phyloP scores from a whole-genome alignment of 2,113 vertebrate genomes.

The Sula dactylatra region DNA sequence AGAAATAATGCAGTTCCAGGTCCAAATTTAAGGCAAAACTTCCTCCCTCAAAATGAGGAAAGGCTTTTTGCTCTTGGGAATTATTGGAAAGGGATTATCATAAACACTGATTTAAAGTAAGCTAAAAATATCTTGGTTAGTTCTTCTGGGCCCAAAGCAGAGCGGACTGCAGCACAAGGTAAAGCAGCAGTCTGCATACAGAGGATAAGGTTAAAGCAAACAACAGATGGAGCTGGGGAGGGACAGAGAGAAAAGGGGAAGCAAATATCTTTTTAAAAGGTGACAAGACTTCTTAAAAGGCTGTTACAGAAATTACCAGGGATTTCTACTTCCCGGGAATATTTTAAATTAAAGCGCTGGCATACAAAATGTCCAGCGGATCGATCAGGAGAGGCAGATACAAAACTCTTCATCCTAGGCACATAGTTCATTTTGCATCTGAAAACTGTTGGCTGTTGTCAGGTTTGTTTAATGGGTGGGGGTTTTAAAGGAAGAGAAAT shows the following conservation, averaged over 20 bases:
- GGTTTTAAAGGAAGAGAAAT: slow-evolving; percentile 42
- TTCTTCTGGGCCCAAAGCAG: background rate
- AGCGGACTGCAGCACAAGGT: background rate
- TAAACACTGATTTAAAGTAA: background rate
- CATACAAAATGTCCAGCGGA: background rate
- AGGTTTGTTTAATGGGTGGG: slow-evolving; percentile 18
- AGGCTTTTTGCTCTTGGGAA: background rate
- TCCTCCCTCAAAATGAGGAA: background rate
- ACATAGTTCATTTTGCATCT: slow-evolving; percentile 37
- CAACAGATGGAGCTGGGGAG: background rate
- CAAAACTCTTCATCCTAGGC: background rate
- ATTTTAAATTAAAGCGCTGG: background rate
- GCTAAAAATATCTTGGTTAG: background rate
- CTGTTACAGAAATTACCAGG: background rate
- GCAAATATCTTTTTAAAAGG: background rate
- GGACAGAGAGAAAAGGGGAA: background rate
- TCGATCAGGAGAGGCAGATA: background rate
- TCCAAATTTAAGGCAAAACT: background rate
- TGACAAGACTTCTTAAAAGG: background rate
- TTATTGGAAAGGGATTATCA: slow-evolving; percentile 16
- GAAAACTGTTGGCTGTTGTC: slow-evolving; percentile 43
- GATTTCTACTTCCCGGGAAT: background rate
- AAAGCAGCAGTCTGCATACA: background rate
- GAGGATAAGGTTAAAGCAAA: background rate
- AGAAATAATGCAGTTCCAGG: background rate